phyloP scores from a whole-genome alignment of 2,113 vertebrate species.

The Seriola rivoliana region DNA sequence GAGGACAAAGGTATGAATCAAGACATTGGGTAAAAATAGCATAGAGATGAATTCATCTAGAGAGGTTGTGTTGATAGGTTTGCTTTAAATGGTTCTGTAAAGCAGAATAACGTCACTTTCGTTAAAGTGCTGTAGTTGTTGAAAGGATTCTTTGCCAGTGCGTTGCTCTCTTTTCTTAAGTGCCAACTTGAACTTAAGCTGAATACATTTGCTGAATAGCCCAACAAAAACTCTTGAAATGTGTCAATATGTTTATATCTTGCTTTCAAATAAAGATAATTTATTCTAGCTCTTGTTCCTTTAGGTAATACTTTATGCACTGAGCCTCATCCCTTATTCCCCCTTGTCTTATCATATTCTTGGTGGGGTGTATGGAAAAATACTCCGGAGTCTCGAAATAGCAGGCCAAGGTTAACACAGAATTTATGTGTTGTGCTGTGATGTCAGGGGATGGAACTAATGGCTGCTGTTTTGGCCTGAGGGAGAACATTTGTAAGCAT shows the following conservation, averaged over 20 bases:
- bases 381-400: conserved; percentile 13
- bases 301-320: conserved; percentile 14
- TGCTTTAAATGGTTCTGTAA: background rate
- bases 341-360: conserved; percentile 2
- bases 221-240: conserved; percentile 1
- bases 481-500: conserved; percentile 19
- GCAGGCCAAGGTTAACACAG: conserved; percentile 6
- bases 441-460: conserved; percentile 17
- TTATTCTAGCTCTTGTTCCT: conserved; percentile 1
- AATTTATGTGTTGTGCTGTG: background rate
- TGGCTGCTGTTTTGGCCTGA: conserved; percentile 14
- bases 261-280: background rate
- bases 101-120: background rate
- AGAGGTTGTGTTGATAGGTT: background rate
- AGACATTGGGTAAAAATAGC: background rate
- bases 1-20: conserved; percentile 94
- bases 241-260: background rate
- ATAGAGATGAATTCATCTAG: background rate
- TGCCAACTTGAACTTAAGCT: background rate
- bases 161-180: background rate
- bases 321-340: background rate
- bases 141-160: background rate
- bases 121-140: background rate
- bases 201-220: background rate
- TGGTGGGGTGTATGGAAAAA: background rate